Conservation (phyloP, 1,140 invertebrate species). For the Goniozus legneri region DNA sequence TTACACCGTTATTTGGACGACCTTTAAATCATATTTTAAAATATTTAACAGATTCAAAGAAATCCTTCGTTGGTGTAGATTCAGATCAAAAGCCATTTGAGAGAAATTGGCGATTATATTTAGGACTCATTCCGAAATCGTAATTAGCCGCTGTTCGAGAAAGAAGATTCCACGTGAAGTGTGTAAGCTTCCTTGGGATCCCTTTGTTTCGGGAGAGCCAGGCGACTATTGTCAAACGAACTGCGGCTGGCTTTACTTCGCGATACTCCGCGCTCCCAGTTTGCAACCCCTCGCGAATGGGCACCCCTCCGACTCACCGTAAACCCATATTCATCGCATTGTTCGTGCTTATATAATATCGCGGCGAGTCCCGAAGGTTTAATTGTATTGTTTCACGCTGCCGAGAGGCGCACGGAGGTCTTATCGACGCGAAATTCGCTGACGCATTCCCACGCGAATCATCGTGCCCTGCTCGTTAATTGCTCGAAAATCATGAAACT, state of each 20-base stretch:
- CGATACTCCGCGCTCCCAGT: neutral
- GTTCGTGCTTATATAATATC: conserved; percentile 36
- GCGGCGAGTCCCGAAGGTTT: conserved; percentile 29
- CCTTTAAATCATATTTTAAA: no score
- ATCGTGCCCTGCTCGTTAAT: conserved; percentile 25
- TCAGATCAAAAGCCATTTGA: no score
- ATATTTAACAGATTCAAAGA: no score
- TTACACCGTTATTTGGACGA: no score
- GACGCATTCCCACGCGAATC: conserved; percentile 34
- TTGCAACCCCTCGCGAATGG: neutral
- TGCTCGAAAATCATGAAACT: conserved; percentile 32
- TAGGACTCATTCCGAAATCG: no score
- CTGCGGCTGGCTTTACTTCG: neutral
- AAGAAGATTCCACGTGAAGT: neutral
- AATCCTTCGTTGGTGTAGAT: no score
- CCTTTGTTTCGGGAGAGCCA: neutral
- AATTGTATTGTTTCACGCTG: conserved; percentile 36
- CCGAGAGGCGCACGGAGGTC: no score
- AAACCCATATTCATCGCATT: conserved; percentile 21
- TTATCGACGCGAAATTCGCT: conserved; percentile 31
- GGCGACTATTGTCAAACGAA: neutral
- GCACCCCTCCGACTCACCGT: conserved; percentile 1
- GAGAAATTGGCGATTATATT: no score
- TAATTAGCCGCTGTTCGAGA: no score
- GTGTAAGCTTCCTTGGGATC: neutral